Base-by-base conservation (phyloP, 2,797 vertebrate genomes). In the Helostoma temminkii region DNA sequence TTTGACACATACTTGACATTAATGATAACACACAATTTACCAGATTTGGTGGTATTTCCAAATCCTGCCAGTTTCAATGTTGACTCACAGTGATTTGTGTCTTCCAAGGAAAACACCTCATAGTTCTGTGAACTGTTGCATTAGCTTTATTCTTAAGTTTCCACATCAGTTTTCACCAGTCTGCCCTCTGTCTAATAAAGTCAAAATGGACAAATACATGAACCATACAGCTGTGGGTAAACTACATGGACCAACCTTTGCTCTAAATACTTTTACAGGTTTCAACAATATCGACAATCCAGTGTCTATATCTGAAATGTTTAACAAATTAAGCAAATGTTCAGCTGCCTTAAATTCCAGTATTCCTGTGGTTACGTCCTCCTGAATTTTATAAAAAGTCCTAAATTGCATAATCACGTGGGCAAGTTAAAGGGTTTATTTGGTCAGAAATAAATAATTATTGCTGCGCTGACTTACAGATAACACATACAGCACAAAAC, bases 61-160 rank as follows among this genome's bases (percentile, higher is more conserved):
- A 2, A 73, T 64, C 9, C 11, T 78, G 65, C 56, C 71, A 73
- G 26, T 66, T 62, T 76, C 41, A 82, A 2, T 82, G 80, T 72
- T 84, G 76, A 78, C 62, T 77, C 63, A 63, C 26, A 55, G 34
- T 43, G 47, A 81, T 71, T 67, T 73, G 28, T 9, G 34, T 21
- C 45, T 73, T 81, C 78, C 74, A 79, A 82, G 57, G 63, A 72
- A 76, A 88, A 80, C 42, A 84, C 11, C 16, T 64, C 65, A 30
- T 26, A 39, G 43, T 49, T 52, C 30, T 74, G 66, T 22, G 22
- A 69, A 55, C 39, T 32, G 5, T 71, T 53, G 48, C 28, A 55
- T 36, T 36, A 59, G 66, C 54, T 59, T 71, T 68, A 26, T 42
- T 49, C 21, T 46, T 25, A 2, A 48, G 12, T 65, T 78, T 81